Evolutionary conservation across 2,797 vertebrate genomes (phyloP).

Genomic region (Crenuchus spilurus): DNA sequence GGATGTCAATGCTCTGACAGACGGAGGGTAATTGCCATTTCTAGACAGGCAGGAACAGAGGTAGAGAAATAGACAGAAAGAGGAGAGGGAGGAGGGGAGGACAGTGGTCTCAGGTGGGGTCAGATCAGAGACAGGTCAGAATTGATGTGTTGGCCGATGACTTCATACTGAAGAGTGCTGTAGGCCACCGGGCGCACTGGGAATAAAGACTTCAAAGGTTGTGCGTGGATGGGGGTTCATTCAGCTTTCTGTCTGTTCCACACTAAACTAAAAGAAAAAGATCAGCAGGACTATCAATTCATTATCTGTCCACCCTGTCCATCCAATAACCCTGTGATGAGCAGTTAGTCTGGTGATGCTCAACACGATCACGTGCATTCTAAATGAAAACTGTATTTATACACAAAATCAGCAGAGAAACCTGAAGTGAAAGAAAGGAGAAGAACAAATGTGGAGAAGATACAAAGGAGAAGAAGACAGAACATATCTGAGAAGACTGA

Average conservation of each 20-base stretch:
- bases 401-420: no score
- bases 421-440: background rate
- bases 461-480: no score
- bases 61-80: background rate
- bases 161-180: constrained; percentile 17
- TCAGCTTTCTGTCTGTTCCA: background rate
- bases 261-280: background rate
- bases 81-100: background rate
- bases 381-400: background rate
- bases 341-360: background rate
- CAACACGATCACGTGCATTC: background rate
- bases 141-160: constrained; percentile 69
- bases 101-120: constrained; percentile 37
- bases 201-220: constrained; percentile 25
- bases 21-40: constrained; percentile 68
- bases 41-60: constrained; percentile 56
- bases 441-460: background rate
- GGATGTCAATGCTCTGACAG: constrained; percentile 68
- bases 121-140: constrained; percentile 60
- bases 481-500: background rate
- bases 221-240: background rate
- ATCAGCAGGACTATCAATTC: background rate
- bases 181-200: constrained; percentile 17
- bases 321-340: background rate
- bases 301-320: no score